These are phyloP conservation scores for Pararge aegeria DNA, from an alignment of 1,140 invertebrate genomes.

Conservation along the genomic window DNA sequence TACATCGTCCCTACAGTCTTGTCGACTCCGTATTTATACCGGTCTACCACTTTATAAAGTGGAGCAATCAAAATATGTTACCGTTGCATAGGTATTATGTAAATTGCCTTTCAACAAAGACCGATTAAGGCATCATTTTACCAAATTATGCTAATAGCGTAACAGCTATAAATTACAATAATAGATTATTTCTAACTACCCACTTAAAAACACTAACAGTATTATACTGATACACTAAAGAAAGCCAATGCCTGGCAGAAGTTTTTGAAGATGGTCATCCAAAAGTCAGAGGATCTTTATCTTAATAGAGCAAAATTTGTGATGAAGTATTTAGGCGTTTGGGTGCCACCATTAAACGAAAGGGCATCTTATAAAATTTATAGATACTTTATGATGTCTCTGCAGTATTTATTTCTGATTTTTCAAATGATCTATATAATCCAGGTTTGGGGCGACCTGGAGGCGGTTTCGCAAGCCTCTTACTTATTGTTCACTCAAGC, in stretches of 20 bases:
- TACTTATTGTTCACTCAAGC: conserved; percentile 68
- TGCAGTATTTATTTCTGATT: conserved; percentile 64
- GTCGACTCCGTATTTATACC: not conserved
- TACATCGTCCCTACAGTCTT: no score
- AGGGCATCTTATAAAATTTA: conserved; percentile 36
- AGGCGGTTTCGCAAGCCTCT: conserved; percentile 58
- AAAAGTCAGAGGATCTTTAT: conserved; percentile 50
- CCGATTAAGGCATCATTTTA: conserved; percentile 36
- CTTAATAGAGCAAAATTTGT: conserved; percentile 61
- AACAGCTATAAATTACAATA: conserved; percentile 16
- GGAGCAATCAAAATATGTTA: not conserved
- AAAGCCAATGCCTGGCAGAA: not conserved
- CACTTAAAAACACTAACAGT: not conserved
- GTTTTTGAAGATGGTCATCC: conserved; percentile 22
- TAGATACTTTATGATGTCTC: conserved; percentile 54
- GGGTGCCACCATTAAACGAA: conserved; percentile 51
- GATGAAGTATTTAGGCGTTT: conserved; percentile 63
- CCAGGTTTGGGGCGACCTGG: conserved; percentile 62
- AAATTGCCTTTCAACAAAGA: conserved; percentile 17
- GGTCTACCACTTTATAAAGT: not conserved
- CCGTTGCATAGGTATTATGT: not conserved
- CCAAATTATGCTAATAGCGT: conserved; percentile 32
- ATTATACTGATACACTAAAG: not conserved
- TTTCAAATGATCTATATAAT: conserved; percentile 64
- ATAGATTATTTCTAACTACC: not conserved